Evolutionary conservation across 2,797 vertebrate species (phyloP), one percentile per base, ranked within the genome.

Genomic region (Enteromius paludinosus): DNA sequence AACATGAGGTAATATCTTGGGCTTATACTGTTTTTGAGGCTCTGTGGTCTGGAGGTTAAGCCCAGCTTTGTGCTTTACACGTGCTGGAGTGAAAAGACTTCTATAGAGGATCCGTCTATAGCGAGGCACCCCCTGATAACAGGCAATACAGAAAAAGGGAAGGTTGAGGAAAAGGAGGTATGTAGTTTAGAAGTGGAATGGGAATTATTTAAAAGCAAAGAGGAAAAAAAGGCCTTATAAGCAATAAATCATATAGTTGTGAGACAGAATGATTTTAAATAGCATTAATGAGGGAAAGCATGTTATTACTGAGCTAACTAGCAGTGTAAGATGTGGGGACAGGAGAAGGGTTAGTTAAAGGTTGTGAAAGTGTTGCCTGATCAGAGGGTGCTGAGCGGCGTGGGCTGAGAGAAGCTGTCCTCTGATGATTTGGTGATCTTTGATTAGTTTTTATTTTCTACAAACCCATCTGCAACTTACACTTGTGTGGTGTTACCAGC

Each of bases 401-500:
- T 92, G 89, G 87, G 79, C 87, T 91, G 93, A 92, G 80, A 71
- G 88, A 94, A 94, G 93, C 94, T 91, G 89, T 93, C 92, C 93
- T 94, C 92, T 90, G 93, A 93, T 94, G 94, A 91, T 86, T 90
- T 92, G 89, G 91, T 94, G 92, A 92, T 91, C 6, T 78, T 76
- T 17, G 2, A 52, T 68, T 72, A 5, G 54, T 59, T 4, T 43
- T 45, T 49, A n/a, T n/a, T 12, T 7, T 25, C 61, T 59, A 87
- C 86, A 83, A 86, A 83, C 52, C 87, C 65, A 72, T 68, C 83
- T 87, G 76, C 23, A 87, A 93, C 95, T 97, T 95, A 98, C 97
- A 96, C 93, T 98, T 98, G 93, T 98, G 97, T 1, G 97, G 97
- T 0, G 97, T 98, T 87, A 98, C 97, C 85, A 98, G 93, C 89